Percentiles rank a stretch among this genome's conserved stretches.
phyloP scores from a whole-genome alignment of 2,797 vertebrate species.

The Enteromius afrohamiltoni region DNA sequence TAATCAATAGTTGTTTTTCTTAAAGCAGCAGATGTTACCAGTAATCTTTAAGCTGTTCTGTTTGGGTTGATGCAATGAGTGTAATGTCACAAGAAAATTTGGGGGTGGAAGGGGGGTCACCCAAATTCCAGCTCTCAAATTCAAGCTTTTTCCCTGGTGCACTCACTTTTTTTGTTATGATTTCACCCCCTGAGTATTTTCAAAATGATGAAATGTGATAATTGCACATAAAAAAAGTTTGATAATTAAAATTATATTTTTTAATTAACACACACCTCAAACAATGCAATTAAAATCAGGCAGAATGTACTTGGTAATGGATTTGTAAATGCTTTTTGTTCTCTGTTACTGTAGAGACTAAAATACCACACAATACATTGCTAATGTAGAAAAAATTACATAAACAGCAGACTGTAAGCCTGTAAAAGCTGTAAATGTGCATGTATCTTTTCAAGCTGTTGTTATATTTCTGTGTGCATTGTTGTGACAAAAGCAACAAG shows the following conservation, averaged over 20 bases:
- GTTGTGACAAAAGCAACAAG: constrained; percentile 7
- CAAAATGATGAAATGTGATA: background rate
- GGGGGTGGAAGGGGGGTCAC: background rate
- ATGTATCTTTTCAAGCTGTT: background rate
- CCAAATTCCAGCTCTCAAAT: background rate
- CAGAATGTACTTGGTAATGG: background rate
- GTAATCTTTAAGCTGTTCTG: constrained; percentile 48
- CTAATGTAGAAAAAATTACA: background rate
- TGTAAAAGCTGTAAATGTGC: background rate
- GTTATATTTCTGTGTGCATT: background rate
- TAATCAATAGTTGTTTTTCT: constrained; percentile 61
- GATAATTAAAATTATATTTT: background rate
- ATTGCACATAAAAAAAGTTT: background rate
- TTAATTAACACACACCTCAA: constrained; percentile 16
- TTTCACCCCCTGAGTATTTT: background rate
- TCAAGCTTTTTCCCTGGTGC: too few species aligned
- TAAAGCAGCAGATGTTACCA: constrained; percentile 66
- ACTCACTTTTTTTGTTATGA: background rate
- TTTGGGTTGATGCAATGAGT: constrained; percentile 39
- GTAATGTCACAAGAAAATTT: background rate
- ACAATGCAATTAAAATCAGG: background rate
- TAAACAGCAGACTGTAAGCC: background rate
- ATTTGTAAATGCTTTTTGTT: constrained; percentile 35
- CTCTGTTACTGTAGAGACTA: constrained; percentile 2
- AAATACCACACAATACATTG: constrained; percentile 2